Base-by-base conservation (phyloP, 2,888 invertebrate species). In the Rhorus exstirpatorius region DNA sequence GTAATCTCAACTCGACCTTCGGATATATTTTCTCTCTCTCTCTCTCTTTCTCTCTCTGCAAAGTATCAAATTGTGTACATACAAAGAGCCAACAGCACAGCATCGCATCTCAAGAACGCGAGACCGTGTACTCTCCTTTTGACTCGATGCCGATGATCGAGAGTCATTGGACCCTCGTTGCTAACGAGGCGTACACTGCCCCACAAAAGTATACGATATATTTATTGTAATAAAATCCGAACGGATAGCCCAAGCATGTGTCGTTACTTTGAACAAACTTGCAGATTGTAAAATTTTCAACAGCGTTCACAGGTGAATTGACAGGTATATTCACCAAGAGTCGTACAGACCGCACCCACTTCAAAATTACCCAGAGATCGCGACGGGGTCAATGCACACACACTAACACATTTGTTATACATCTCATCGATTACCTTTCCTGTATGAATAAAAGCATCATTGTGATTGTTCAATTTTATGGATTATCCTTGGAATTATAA, bases 311-410 rank as follows among this genome's bases (percentile, higher is more conserved):
- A 7, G 17, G 41, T 38, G 41, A 51, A 41, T 41, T 12, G 41
- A 10, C 41, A 41, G 41, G 41, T 41, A 6, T 41, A 12, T 12
- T 12, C 10, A 41, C 41, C 2, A 3, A 17, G 12, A n/a, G 8
- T 53, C 65, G 51, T 10, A n/a, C n/a, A 46, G 35, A 71, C 81
- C 81, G 71, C 81, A 68, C 81, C 81, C 81, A 81, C 51, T 31
- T 63, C 70, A n/a, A n/a, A 60, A 77, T 60, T 58, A 61, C 21
- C 44, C 60, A n/a, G n/a, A 72, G 49, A 68, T 75, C 35, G 31
- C 26, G 58, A 63, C 44, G 53, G 58, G 65, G 44, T 63, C 19
- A 63, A 49, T 65, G 72, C 35, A 46, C 61, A 35, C 61, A 26
- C 19, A 76, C 49, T 8, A 26, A 8, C 6, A n/a, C n/a, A n/a